Conservation (phyloP, 2,113 vertebrate species). For the Macquaria ambigua region DNA sequence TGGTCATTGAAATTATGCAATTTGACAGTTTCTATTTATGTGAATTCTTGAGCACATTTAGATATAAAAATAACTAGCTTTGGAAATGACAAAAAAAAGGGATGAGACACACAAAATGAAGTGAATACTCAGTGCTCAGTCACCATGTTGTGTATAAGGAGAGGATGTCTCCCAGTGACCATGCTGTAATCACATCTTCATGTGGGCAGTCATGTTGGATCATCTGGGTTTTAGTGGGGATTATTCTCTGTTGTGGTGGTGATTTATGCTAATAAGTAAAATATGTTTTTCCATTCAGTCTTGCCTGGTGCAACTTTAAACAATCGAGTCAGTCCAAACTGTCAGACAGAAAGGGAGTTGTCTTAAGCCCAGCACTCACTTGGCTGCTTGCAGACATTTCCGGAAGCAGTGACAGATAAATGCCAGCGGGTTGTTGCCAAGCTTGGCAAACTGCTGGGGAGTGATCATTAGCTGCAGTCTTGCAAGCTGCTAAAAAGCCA, state of each 20-base stretch:
- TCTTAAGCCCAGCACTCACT: slow-evolving; percentile 46
- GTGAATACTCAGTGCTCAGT: neutral
- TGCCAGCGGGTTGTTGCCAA: slow-evolving; percentile 64
- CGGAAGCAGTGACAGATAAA: slow-evolving; percentile 63
- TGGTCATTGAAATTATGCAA: too few species aligned
- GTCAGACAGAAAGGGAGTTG: neutral
- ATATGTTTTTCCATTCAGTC: neutral
- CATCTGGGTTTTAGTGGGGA: neutral
- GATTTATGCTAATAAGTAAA: neutral
- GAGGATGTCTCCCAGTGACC: neutral
- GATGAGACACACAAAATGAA: neutral
- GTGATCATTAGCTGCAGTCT: slow-evolving; percentile 67
- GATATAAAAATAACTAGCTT: too few species aligned
- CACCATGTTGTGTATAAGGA: fast-evolving
- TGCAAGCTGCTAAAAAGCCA: slow-evolving; percentile 62
- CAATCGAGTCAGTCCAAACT: neutral
- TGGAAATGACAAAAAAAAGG: neutral
- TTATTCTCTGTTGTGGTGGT: neutral
- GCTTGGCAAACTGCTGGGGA: slow-evolving; percentile 55
- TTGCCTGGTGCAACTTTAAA: slow-evolving; percentile 1
- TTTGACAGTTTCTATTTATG: too few species aligned
- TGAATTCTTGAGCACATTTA: too few species aligned
- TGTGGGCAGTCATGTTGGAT: neutral
- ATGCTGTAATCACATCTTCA: neutral
- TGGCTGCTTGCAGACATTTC: slow-evolving; percentile 57